phyloP scores from a whole-genome alignment of 2,797 vertebrate genomes.

The Pipistrellus pipistrellus region DNA sequence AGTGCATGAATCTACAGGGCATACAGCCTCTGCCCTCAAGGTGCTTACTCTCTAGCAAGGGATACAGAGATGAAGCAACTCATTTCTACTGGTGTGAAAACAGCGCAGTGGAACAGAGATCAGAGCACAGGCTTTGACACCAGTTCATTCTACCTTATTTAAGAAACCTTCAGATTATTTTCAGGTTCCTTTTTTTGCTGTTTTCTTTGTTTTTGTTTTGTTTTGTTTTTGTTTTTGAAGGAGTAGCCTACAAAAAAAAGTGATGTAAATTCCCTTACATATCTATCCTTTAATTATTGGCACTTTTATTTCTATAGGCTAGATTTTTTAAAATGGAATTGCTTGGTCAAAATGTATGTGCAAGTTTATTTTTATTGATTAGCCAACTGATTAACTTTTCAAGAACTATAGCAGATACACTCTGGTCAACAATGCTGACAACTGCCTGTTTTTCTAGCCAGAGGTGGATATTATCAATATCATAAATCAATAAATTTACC shows the following conservation, averaged over 20 bases:
- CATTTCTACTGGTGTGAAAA: not conserved
- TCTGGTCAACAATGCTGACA: not conserved
- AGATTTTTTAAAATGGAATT: constrained; percentile 54
- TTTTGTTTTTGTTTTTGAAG: not conserved
- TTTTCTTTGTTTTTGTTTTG: no score
- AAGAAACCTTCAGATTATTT: constrained; percentile 2
- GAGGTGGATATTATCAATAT: not conserved
- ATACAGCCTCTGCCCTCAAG: not conserved
- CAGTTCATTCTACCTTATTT: not conserved
- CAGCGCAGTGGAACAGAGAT: not conserved
- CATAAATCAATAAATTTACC: not conserved
- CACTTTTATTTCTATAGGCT: constrained; percentile 16
- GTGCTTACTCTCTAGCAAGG: not conserved
- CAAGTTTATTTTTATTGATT: constrained; percentile 38
- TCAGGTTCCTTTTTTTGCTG: not conserved
- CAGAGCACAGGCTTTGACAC: not conserved
- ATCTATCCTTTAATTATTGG: not conserved
- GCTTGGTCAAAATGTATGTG: not conserved
- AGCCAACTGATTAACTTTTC: not conserved
- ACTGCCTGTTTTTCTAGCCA: not conserved
- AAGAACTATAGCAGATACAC: not conserved
- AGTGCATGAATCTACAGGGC: not conserved
- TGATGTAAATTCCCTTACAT: not conserved
- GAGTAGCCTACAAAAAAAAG: no score
- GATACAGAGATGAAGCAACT: not conserved